These are phyloP conservation scores for Catajapyx aquilonaris DNA, from an alignment of 1,140 invertebrate genomes.

Conservation along the genomic window DNA sequence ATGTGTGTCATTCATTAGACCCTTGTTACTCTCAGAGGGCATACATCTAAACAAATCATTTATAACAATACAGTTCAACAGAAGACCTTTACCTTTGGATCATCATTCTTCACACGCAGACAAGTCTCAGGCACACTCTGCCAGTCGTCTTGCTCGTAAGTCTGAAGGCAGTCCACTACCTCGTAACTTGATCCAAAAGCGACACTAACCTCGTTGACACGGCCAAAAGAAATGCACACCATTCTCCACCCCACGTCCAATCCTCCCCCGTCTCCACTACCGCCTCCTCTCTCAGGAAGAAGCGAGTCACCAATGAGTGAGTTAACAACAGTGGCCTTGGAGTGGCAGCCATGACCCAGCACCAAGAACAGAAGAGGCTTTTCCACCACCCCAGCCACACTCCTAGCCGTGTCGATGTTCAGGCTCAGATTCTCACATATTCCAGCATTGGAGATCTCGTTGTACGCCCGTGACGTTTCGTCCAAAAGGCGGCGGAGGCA, in stretches of 20 bases:
- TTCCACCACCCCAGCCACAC: slow-evolving; percentile 13
- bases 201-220: slow-evolving; percentile 37
- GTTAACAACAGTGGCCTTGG: slow-evolving; percentile 48
- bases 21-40: too few relatives aligned
- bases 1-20: too few relatives aligned
- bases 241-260: slow-evolving; percentile 32
- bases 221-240: slow-evolving; percentile 49
- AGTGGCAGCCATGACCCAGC: slow-evolving; percentile 42
- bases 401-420: too few relatives aligned
- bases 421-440: too few relatives aligned
- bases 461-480: slow-evolving; percentile 21
- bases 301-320: slow-evolving; percentile 38
- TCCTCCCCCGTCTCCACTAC: not conserved
- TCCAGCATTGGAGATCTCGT: slow-evolving; percentile 5
- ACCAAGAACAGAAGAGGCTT: slow-evolving; percentile 33
- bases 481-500: slow-evolving; percentile 18
- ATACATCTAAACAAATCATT: too few relatives aligned
- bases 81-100: slow-evolving; percentile 25
- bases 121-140: slow-evolving; percentile 37
- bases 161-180: slow-evolving; percentile 40
- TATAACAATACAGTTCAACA: too few relatives aligned
- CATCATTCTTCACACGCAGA: slow-evolving; percentile 31
- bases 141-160: slow-evolving; percentile 31
- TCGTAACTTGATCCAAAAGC: slow-evolving; percentile 52
- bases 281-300: slow-evolving; percentile 30